Evolutionary conservation across 2,797 vertebrate species (phyloP).

Genomic region (Coccyzus lansbergi): DNA sequence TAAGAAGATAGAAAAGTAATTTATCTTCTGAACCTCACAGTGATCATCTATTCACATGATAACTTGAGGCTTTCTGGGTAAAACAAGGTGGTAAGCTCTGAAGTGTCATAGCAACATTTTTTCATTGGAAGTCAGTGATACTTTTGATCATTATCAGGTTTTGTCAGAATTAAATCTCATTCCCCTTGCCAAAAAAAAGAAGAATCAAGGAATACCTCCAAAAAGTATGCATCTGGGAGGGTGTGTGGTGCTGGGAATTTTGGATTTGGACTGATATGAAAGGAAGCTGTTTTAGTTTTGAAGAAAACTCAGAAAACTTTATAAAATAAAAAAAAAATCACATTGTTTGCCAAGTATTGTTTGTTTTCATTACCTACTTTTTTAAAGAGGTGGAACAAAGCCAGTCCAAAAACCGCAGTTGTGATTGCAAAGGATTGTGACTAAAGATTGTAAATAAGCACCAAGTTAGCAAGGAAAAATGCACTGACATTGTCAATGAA

Average conservation of each 20-base stretch:
- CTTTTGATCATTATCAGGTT: background rate
- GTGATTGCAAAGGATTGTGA: background rate
- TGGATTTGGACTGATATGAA: background rate
- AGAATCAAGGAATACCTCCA: background rate
- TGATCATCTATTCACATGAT: fast-evolving
- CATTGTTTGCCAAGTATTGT: background rate
- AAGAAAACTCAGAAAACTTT: background rate
- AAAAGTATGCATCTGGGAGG: background rate
- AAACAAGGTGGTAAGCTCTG: background rate
- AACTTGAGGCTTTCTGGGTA: background rate
- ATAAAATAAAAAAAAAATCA: background rate
- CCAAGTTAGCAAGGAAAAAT: background rate
- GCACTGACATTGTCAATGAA: fast-evolving
- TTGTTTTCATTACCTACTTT: background rate
- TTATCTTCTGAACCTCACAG: background rate
- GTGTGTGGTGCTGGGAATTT: background rate
- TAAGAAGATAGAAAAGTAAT: fast-evolving
- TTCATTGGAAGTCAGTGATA: background rate
- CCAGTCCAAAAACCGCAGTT: background rate
- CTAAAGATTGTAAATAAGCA: background rate
- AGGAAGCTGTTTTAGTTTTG: background rate
- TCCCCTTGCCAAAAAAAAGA: background rate
- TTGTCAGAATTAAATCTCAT: background rate
- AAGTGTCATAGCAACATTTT: background rate
- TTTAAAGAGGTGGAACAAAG: background rate